Evolutionary conservation across 2,888 invertebrate species (phyloP), one percentile per base, ranked within the genome.

Genomic region (Synanthedon myopaeformis): DNA sequence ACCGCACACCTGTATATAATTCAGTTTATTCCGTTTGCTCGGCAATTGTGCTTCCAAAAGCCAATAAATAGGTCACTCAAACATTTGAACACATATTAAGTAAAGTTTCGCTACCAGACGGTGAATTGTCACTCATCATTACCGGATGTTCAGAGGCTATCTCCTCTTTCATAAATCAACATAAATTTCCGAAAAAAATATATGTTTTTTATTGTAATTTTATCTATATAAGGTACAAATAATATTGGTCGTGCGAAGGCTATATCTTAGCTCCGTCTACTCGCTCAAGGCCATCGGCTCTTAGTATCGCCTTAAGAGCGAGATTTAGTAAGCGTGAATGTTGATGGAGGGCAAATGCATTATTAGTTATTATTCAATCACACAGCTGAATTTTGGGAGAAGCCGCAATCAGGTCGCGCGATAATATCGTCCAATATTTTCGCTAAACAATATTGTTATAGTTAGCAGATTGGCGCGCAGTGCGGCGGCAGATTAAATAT

Each of bases 311-410:
- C n/a, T n/a, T 35, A 35, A 35, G 10, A 6, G 8, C 35, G 35
- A 23, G 23, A 5, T 23, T 3, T 3, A 23, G 5, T 3, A 23
- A 23, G 3, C 5, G 5, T 23, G 23, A 35, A 35, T 35, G 2
- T 10, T 35, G 5, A 23, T 23, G 5, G 5, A 23, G 23, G 23
- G 23, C 23, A 23, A 35, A 10, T 35, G 35, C 10, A 35, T 35
- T 35, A 35, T 35, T 35, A 35, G 35, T 35, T 35, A 35, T 35
- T 10, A 35, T 35, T 35, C 10, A 35, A 5, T 35, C 35, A 35
- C 35, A 35, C 35, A 17, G 12, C 14, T 17, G 13, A 69, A 68
- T 62, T 66, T n/a, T 60, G 57, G 59, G 58, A 13, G 35, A 41
- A 11, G 52, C 54, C 54, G 56, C 55, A 53, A 55, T 49, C 54